phyloP scores from a whole-genome alignment of 2,797 vertebrate genomes.

The Ataeniobius toweri region DNA sequence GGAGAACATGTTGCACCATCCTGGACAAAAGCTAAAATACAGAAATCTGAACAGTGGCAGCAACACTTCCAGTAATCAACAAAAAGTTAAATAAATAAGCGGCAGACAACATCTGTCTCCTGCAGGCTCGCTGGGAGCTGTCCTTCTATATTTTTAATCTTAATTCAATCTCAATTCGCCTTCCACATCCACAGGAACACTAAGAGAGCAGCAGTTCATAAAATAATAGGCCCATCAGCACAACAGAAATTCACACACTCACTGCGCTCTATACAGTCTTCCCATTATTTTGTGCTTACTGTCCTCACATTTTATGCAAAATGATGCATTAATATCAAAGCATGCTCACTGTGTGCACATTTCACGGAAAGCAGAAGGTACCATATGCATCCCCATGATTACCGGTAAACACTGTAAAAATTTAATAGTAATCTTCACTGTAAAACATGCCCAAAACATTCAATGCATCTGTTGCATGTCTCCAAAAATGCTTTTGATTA shows the following conservation, averaged over 20 bases:
- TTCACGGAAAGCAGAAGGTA: constrained; percentile 10
- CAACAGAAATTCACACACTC: constrained; percentile 60
- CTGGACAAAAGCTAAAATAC: constrained; percentile 51
- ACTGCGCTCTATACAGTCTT: constrained; percentile 30
- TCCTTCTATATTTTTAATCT: constrained; percentile 78
- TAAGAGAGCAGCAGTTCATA: constrained; percentile 79
- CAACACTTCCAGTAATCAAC: constrained; percentile 68
- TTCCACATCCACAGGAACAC: constrained; percentile 76
- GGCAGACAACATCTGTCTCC: constrained; percentile 74
- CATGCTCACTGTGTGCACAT: constrained; percentile 1
- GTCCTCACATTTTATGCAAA: constrained; percentile 25
- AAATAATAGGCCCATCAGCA: constrained; percentile 82
- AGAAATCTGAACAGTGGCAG: constrained; percentile 55
- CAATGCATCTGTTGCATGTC: constrained; percentile 41
- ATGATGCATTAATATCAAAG: constrained; percentile 33
- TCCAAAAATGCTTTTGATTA: constrained; percentile 60
- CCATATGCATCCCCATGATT: constrained; percentile 12
- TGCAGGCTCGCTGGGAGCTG: constrained; percentile 65
- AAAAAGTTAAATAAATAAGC: constrained; percentile 75
- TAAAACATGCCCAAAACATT: constrained; percentile 10
- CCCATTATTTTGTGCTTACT: constrained; percentile 25
- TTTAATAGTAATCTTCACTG: neutral
- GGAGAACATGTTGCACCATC: constrained; percentile 14
- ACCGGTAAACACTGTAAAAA: neutral
- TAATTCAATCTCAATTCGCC: constrained; percentile 83